Evolutionary conservation across 2,888 invertebrate species (phyloP).

Genomic region (Nomada goodeniana): DNA sequence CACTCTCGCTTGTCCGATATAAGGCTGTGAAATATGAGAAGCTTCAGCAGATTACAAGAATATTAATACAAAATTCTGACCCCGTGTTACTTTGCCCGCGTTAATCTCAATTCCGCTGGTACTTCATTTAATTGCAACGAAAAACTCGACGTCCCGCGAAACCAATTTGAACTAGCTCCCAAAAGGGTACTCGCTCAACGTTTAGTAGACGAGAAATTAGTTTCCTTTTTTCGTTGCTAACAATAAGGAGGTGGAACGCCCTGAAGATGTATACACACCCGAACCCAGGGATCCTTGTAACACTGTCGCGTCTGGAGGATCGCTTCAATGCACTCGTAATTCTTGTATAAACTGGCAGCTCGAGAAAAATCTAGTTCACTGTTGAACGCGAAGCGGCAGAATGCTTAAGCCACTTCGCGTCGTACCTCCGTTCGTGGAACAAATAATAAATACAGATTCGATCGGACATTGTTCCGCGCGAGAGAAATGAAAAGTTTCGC

Average conservation of each 20-base stretch:
- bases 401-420: slow-evolving; percentile 5
- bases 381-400: neutral
- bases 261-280: neutral
- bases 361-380: slow-evolving; percentile 6
- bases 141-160: neutral
- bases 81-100: too few relatives aligned
- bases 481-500: slow-evolving; percentile 10
- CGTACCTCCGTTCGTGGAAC: neutral
- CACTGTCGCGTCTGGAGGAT: slow-evolving; percentile 22
- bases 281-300: neutral
- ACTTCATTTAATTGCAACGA: neutral
- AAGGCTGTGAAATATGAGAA: too few relatives aligned
- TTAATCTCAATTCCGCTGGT: neutral
- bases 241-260: too few relatives aligned
- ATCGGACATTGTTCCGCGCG: neutral
- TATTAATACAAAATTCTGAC: too few relatives aligned
- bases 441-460: slow-evolving; percentile 24
- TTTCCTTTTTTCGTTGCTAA: too few relatives aligned
- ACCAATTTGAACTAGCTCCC: neutral
- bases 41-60: too few relatives aligned
- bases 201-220: too few relatives aligned
- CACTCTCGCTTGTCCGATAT: neutral
- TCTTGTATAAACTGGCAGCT: slow-evolving; percentile 28
- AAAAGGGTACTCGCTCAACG: neutral
- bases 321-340: slow-evolving; percentile 29